Base-by-base conservation (phyloP, 2,797 vertebrate species). In the Typhlichthys subterraneus region DNA sequence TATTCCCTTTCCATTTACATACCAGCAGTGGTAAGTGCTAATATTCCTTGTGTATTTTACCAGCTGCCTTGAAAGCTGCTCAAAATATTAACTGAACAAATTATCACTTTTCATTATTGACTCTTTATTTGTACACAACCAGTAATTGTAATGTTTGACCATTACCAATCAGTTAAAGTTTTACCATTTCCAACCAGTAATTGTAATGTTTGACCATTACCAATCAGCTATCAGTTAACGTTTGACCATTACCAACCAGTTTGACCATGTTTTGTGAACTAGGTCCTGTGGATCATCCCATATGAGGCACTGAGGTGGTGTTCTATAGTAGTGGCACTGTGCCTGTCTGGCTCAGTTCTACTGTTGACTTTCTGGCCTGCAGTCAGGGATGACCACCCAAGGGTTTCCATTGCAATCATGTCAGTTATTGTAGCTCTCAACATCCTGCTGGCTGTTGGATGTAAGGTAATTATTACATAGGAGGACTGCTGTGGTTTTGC, bases 1-100 rank as follows among this genome's bases (percentile, higher is more conserved):
- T 99, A 99, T 78, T 98, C 97, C 0, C 96, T 99, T 64, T 94
- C 95, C 50, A 84, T 99, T 78, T 99, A 97, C 84, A 94, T 99
- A 67, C 98, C 98, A 74, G 96, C 96, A 8, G 96, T 95, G 79
- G 98, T 99, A 90, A 67, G 95, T 89, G 53, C 12, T 65, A 11
- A n/a, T 45, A 42, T 38, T 55, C 12, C 29, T 55, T 33, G 10
- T 55, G 7, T 33, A 29, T 29, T 55, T 55, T 33, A 5, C 31
- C 57, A 19, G 54, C 23, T 63, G 15, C 45, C 1, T 12, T 59
- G 46, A n/a, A 31, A 59, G 31, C 50, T 7, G 15, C 59, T 60
- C 13, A 4, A 54, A 13, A 38, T 55, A 29, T 23, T 9, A 17
- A 49, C 15, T 3, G 12, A n/a, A 11, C 14, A 45, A 31, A 31